Percentiles rank a stretch among this genome's conserved stretches.
phyloP scores from a whole-genome alignment of 1,140 invertebrate species.

The Charaxes varanes region DNA sequence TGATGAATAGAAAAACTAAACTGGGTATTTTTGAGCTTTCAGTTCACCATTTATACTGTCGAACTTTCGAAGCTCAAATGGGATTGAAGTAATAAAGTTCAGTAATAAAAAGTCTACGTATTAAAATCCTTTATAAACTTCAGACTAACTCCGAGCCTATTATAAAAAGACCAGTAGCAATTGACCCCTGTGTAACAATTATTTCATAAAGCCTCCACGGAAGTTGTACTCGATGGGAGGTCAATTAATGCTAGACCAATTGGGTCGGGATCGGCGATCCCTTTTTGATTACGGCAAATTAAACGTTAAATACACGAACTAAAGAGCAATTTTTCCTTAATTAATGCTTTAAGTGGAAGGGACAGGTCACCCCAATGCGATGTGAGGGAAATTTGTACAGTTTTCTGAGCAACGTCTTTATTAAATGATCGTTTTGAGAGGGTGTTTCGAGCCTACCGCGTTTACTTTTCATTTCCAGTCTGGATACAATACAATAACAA shows the following conservation, averaged over 20 bases:
- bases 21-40: no score
- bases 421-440: conserved; percentile 8
- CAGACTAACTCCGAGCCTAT: not conserved
- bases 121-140: not conserved
- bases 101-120: no score
- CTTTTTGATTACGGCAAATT: conserved; percentile 35
- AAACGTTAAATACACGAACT: conserved; percentile 41
- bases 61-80: no score
- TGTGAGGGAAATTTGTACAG: conserved; percentile 11
- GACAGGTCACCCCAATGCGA: conserved; percentile 7
- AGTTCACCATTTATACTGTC: no score
- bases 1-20: not conserved
- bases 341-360: conserved; percentile 22
- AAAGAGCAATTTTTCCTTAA: conserved; percentile 47
- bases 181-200: conserved; percentile 27
- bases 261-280: conserved; percentile 8
- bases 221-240: conserved; percentile 24
- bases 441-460: not conserved
- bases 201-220: conserved; percentile 18
- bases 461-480: not conserved
- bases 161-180: conserved; percentile 27
- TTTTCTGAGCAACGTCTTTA: conserved; percentile 10
- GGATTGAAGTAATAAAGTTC: no score
- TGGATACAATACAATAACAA: no score
- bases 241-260: conserved; percentile 30